Evolutionary conservation across 2,888 invertebrate genomes (phyloP).

Genomic region (Antitype chi): DNA sequence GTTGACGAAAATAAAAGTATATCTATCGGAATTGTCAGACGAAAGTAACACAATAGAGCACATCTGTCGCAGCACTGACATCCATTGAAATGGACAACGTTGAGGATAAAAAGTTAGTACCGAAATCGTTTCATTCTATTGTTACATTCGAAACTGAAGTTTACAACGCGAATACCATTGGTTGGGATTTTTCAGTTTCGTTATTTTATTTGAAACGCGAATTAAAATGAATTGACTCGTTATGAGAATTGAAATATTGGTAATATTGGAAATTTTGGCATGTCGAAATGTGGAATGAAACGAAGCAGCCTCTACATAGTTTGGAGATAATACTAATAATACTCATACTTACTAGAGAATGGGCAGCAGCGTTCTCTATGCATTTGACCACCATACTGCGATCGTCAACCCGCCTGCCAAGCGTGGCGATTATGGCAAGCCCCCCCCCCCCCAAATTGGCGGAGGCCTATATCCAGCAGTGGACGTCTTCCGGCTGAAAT

Average conservation of each 20-base stretch:
- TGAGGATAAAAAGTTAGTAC: conserved; percentile 53
- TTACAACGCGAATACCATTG: conserved; percentile 32
- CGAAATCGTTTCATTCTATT: conserved; percentile 49
- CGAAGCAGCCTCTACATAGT: background rate
- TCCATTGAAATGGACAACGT: conserved; percentile 45
- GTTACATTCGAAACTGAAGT: conserved; percentile 48
- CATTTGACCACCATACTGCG: too few species aligned
- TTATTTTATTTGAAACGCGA: conserved; percentile 28
- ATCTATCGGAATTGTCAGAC: conserved; percentile 42
- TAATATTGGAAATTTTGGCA: background rate
- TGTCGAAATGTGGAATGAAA: background rate
- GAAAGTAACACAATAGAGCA: conserved; percentile 35
- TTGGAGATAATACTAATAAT: too few species aligned
- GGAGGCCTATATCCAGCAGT: too few species aligned
- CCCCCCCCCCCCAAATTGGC: too few species aligned
- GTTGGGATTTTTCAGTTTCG: background rate
- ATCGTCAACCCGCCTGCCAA: too few species aligned
- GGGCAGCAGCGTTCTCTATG: too few species aligned
- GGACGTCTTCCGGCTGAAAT: too few species aligned
- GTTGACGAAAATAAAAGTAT: conserved; percentile 15
- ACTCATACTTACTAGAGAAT: too few species aligned
- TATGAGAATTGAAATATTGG: background rate
- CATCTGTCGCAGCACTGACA: conserved; percentile 55
- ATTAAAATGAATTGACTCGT: conserved; percentile 18
- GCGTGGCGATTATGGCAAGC: too few species aligned